Conservation (phyloP, 2,888 invertebrate species). For the Drosophila gaucha region DNA sequence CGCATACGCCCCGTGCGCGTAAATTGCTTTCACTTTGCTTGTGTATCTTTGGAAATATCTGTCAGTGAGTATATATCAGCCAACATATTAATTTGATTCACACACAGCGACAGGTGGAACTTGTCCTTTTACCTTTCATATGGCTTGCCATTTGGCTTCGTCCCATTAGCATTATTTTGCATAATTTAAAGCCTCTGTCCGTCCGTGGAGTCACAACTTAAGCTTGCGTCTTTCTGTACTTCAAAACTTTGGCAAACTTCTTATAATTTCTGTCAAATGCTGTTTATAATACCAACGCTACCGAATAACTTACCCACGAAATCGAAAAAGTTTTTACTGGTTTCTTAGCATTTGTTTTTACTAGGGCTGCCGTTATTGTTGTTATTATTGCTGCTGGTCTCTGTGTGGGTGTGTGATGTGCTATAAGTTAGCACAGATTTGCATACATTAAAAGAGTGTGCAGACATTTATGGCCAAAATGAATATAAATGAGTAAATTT, state of each 20-base stretch:
- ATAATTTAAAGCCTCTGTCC: conserved; percentile 46
- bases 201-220: conserved; percentile 22
- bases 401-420: background rate
- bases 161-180: conserved; percentile 63
- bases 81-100: conserved; percentile 67
- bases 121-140: conserved; percentile 37
- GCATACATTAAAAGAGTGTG: conserved; percentile 24
- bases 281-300: conserved; percentile 36
- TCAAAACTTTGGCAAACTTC: conserved; percentile 41
- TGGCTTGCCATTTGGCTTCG: conserved; percentile 14
- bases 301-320: conserved; percentile 59
- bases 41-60: conserved; percentile 1
- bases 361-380: conserved; percentile 16
- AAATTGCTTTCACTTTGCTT: conserved; percentile 41
- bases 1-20: conserved; percentile 54
- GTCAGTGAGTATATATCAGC: conserved; percentile 18
- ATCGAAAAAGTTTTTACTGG: conserved; percentile 65
- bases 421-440: conserved; percentile 33
- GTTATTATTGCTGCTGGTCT: background rate
- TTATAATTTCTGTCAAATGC: conserved; percentile 54
- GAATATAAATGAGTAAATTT: conserved; percentile 59
- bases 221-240: conserved; percentile 22
- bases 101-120: conserved; percentile 37
- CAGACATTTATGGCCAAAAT: conserved; percentile 24
- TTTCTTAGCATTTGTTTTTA: conserved; percentile 26